Percentiles rank a stretch among this genome's conserved stretches.
These are phyloP conservation scores for Darevskia nairensis DNA, from an alignment of 2,797 vertebrate genomes.

Conservation along the genomic window DNA sequence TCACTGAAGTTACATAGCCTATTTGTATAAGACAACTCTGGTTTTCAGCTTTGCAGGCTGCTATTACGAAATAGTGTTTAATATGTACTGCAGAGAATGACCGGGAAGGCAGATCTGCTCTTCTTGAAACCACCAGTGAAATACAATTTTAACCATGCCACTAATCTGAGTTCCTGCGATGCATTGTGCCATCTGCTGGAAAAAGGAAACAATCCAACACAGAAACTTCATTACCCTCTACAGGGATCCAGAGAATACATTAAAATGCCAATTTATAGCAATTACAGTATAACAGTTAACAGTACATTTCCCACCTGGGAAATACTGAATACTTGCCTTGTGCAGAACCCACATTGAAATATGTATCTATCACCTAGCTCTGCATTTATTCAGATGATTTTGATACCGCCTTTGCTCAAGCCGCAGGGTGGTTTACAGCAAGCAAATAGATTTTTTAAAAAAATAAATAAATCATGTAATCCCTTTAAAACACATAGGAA, in stretches of 20 bases:
- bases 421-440: not conserved
- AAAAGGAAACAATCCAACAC: not conserved
- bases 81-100: not conserved
- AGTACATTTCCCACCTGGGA: not conserved
- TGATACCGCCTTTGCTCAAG: not conserved
- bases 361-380: not conserved
- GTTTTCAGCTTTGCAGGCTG: not conserved
- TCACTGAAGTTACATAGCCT: not conserved
- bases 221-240: slow-evolving; percentile 1
- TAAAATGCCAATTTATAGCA: not conserved
- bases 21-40: not conserved
- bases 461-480: not conserved
- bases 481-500: not conserved
- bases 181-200: not conserved
- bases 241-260: not conserved
- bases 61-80: not conserved
- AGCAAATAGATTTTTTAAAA: not conserved
- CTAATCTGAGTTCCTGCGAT: not conserved
- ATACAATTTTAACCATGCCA: not conserved
- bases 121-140: not conserved
- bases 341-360: not conserved
- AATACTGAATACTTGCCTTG: not conserved
- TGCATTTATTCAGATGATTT: not conserved
- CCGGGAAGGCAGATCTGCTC: not conserved
- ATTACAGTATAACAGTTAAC: not conserved